Conservation (phyloP, 2,113 vertebrate species). For the Noturus placidus region DNA sequence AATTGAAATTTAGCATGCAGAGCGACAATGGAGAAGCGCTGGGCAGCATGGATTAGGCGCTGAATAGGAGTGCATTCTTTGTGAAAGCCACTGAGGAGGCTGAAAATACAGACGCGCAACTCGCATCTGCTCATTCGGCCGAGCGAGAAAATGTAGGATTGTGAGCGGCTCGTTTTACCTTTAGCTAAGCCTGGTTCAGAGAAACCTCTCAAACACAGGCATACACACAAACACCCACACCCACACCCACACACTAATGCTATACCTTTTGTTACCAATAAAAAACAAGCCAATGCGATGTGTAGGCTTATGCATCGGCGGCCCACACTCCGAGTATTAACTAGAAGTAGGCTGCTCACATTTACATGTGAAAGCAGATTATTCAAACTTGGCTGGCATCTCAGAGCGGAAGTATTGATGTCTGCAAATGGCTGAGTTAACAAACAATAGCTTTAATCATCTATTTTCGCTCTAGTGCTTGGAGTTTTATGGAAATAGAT, state of each 20-base stretch:
- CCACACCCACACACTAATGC: constrained; percentile 5
- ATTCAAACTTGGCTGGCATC: constrained; percentile 64
- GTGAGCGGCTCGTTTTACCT: constrained; percentile 70
- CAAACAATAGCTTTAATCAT: constrained; percentile 57
- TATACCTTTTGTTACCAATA: constrained; percentile 62
- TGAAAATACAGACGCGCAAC: constrained; percentile 68
- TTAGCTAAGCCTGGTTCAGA: constrained; percentile 69
- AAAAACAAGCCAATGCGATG: constrained; percentile 58
- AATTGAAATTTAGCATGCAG: constrained; percentile 83
- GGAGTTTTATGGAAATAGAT: constrained; percentile 41
- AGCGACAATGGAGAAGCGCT: constrained; percentile 74
- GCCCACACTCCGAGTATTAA: constrained; percentile 57
- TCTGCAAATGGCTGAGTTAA: constrained; percentile 57
- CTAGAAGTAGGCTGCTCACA: constrained; percentile 55
- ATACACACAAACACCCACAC: not conserved
- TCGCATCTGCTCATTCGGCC: constrained; percentile 73
- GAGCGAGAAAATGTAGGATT: constrained; percentile 71
- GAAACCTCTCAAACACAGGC: constrained; percentile 35
- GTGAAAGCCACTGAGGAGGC: constrained; percentile 76
- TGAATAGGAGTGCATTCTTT: constrained; percentile 80
- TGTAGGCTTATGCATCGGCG: constrained; percentile 52
- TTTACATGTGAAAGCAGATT: constrained; percentile 73
- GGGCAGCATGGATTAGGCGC: constrained; percentile 74
- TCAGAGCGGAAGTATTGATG: constrained; percentile 58
- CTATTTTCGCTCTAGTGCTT: not conserved